phyloP scores from a whole-genome alignment of 1,140 invertebrate species.

The Drosophila novamexicana region DNA sequence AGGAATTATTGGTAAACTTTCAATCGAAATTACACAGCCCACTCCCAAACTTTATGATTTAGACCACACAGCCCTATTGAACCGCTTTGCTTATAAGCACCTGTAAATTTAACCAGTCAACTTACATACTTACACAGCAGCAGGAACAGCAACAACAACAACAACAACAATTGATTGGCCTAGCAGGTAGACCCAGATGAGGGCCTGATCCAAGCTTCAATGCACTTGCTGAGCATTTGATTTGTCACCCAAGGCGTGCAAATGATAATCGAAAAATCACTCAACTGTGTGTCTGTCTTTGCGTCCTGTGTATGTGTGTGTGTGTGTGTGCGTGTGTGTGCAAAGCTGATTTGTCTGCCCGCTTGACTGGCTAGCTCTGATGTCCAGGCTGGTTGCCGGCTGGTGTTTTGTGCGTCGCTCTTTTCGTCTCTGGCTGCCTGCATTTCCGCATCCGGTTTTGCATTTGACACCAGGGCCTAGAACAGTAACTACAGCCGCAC shows the following conservation, averaged over 20 bases:
- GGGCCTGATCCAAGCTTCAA: conserved; percentile 47
- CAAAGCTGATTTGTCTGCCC: conserved; percentile 79
- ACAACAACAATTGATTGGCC: conserved; percentile 10
- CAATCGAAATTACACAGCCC: neutral
- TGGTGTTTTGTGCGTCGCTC: conserved; percentile 27
- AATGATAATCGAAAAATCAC: conserved; percentile 83
- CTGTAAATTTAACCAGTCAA: conserved; percentile 59
- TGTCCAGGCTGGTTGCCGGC: conserved; percentile 48
- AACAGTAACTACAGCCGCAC: conserved; percentile 39
- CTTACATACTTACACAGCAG: conserved; percentile 28
- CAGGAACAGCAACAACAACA: neutral
- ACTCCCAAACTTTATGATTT: neutral
- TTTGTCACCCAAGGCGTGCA: conserved; percentile 82
- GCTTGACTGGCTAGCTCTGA: conserved; percentile 70
- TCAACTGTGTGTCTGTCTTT: conserved; percentile 68
- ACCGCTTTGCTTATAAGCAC: conserved; percentile 58
- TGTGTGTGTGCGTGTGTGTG: conserved; percentile 42
- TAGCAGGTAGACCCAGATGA: conserved; percentile 14
- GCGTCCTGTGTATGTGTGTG: conserved; percentile 1
- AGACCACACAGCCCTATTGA: conserved; percentile 18
- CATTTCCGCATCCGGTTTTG: conserved; percentile 81
- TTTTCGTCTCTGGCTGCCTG: conserved; percentile 49
- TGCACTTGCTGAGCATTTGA: conserved; percentile 76
- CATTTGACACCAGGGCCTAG: conserved; percentile 72
- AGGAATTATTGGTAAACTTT: neutral